phyloP scores from a whole-genome alignment of 2,113 vertebrate genomes.

The Polyodon spathula region DNA sequence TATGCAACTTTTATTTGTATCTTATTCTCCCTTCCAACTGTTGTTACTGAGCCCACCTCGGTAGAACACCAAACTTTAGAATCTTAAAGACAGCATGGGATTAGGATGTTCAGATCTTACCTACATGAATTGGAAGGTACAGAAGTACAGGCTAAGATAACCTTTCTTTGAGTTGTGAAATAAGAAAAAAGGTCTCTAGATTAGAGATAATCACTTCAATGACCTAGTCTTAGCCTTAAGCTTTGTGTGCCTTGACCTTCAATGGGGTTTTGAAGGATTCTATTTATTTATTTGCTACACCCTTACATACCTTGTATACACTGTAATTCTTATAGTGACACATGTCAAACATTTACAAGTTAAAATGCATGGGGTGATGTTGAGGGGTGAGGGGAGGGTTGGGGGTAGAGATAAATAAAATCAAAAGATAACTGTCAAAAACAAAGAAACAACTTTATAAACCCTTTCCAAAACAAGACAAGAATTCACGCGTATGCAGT shows the following conservation, averaged over 20 bases:
- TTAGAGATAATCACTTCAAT: constrained; percentile 28
- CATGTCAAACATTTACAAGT: background rate
- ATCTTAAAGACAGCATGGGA: background rate
- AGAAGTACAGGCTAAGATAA: constrained; percentile 8
- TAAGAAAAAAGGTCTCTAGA: constrained; percentile 22
- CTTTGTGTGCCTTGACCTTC: constrained; percentile 16
- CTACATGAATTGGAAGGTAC: background rate
- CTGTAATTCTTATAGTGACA: background rate
- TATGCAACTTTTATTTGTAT: background rate
- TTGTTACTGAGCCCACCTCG: background rate
- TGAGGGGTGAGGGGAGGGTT: no score
- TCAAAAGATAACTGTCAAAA: background rate
- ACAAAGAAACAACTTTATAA: background rate
- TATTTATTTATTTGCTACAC: background rate
- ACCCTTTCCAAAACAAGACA: background rate
- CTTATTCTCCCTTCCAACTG: background rate
- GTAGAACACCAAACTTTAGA: background rate
- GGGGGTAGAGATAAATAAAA: no score
- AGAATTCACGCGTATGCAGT: background rate
- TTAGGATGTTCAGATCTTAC: background rate
- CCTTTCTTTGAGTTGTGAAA: constrained; percentile 30
- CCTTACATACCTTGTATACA: background rate
- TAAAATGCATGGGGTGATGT: no score
- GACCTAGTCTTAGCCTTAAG: constrained; percentile 15
- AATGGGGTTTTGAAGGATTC: constrained; percentile 20